phyloP scores from a whole-genome alignment of 2,113 vertebrate genomes.

The Microtus pennsylvanicus region DNA sequence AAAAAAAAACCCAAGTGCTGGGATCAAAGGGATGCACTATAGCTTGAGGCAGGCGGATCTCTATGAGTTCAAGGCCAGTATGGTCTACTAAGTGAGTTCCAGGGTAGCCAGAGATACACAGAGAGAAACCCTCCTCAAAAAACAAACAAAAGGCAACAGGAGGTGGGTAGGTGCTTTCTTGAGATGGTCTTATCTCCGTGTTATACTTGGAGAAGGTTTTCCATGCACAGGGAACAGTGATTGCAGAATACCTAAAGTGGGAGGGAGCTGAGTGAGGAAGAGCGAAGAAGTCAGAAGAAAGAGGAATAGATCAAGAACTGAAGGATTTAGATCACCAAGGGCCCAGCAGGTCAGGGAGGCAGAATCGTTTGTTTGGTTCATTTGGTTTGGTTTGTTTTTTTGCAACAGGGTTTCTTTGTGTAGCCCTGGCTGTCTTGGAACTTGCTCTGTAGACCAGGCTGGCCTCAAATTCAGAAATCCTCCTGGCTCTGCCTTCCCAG shows the following conservation, averaged over 20 bases:
- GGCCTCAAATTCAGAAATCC: neutral
- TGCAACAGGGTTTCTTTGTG: neutral
- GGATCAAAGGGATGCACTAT: too few species aligned
- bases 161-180: neutral
- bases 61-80: neutral
- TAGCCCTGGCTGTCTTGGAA: neutral
- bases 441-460: neutral
- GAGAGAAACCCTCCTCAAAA: neutral
- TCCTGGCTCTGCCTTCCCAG: neutral
- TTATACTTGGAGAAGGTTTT: neutral
- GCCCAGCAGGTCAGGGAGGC: neutral
- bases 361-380: neutral
- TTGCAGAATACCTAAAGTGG: neutral
- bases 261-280: neutral
- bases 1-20: neutral
- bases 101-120: neutral
- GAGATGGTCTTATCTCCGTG: neutral
- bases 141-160: neutral
- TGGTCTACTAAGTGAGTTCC: neutral
- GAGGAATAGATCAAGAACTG: neutral
- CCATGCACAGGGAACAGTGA: neutral
- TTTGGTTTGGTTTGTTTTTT: neutral
- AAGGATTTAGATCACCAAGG: conserved; percentile 16
- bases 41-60: neutral
- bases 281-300: neutral